Conservation (phyloP, 2,797 vertebrate genomes). For the Coluber constrictor region DNA sequence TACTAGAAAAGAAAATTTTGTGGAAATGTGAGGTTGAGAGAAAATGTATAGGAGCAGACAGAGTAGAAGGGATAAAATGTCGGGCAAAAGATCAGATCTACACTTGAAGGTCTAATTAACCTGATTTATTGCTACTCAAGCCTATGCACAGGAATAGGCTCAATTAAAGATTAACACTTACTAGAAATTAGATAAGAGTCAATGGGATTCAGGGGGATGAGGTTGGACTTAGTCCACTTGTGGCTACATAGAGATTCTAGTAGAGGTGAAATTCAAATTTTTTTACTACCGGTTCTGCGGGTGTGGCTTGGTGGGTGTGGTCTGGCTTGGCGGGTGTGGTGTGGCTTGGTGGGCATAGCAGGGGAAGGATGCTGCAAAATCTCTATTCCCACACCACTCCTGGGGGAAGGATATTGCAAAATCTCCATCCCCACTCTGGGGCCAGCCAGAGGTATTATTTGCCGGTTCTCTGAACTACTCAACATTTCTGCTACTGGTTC, state of each 20-base stretch:
- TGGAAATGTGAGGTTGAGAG: background rate
- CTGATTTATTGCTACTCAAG: background rate
- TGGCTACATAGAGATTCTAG: background rate
- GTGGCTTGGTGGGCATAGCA: no score
- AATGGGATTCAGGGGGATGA: background rate
- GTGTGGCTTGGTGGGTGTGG: no score
- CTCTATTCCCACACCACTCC: no score
- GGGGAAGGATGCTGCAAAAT: no score
- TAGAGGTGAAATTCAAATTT: no score
- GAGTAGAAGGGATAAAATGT: background rate
- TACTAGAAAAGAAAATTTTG: background rate
- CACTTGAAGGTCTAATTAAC: background rate
- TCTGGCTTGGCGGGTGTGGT: no score
- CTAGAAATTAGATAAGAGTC: background rate
- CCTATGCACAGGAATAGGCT: background rate
- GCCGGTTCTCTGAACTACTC: no score
- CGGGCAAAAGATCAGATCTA: background rate
- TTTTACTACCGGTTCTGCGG: no score
- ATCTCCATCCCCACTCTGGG: no score
- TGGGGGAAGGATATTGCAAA: no score
- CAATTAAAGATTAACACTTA: background rate
- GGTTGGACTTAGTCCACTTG: background rate
- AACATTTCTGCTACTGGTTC: no score
- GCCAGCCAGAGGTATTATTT: no score
- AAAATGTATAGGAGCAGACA: background rate